Conservation (phyloP, 2,113 vertebrate species). For the Cyanoderma ruficeps region DNA sequence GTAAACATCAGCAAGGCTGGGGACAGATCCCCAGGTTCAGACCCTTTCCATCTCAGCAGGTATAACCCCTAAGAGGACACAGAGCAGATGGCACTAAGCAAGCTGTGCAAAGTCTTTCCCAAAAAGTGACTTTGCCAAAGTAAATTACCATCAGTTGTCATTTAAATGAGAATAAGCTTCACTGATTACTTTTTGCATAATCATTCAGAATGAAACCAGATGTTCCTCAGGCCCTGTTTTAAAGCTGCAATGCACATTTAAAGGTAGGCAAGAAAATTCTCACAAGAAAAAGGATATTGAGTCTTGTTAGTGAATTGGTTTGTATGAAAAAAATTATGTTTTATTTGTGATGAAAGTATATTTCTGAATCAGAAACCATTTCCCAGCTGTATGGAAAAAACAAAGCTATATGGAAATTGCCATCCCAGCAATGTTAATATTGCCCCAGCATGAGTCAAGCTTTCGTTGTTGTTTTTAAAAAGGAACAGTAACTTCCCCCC, state of each 20-base stretch:
- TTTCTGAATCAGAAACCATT: background rate
- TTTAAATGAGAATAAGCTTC: conserved; percentile 13
- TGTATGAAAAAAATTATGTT: background rate
- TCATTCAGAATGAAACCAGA: conserved; percentile 24
- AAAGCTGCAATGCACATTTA: background rate
- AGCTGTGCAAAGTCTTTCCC: background rate
- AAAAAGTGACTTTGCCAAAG: background rate
- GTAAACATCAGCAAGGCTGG: background rate
- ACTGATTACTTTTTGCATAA: conserved; percentile 7
- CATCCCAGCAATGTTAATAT: background rate
- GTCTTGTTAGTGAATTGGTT: background rate
- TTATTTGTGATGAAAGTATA: background rate
- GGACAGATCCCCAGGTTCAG: background rate
- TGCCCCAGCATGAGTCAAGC: background rate
- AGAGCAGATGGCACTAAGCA: background rate
- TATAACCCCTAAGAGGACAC: background rate
- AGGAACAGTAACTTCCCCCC: background rate
- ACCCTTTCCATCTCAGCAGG: background rate
- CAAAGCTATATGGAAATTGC: background rate
- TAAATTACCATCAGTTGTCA: conserved; percentile 6
- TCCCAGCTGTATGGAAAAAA: background rate
- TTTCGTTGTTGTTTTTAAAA: background rate
- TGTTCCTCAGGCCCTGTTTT: background rate
- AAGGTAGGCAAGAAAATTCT: background rate
- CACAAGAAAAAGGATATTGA: background rate